These are phyloP conservation scores for Oenanthe oenanthe DNA, from an alignment of 2,113 vertebrate genomes.

Conservation along the genomic window DNA sequence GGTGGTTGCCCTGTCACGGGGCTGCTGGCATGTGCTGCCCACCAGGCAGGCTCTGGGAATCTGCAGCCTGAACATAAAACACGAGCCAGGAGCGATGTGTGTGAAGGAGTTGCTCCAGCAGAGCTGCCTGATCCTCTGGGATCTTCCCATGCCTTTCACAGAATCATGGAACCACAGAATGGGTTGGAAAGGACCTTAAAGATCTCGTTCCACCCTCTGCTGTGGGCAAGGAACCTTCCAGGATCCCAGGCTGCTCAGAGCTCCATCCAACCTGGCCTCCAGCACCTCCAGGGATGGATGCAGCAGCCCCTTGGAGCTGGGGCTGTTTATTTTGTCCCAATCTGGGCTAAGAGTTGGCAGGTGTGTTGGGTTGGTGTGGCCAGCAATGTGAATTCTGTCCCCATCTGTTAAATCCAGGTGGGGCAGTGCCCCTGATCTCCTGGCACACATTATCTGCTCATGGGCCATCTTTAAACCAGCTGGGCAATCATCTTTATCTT, in stretches of 20 bases:
- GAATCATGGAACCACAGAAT: neutral
- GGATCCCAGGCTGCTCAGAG: neutral
- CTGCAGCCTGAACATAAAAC: neutral
- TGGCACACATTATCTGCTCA: no score
- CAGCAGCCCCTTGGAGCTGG: neutral
- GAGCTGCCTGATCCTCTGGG: neutral
- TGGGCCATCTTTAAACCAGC: no score
- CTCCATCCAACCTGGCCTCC: neutral
- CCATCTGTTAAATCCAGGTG: no score
- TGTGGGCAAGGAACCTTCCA: neutral
- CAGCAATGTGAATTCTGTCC: no score
- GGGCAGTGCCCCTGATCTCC: no score
- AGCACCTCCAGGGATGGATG: no score
- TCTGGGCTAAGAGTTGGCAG: neutral
- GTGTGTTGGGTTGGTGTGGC: neutral
- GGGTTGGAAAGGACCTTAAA: neutral
- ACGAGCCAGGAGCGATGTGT: neutral
- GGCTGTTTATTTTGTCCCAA: neutral
- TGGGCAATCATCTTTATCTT: no score
- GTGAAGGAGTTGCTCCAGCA: neutral
- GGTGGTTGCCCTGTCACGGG: neutral
- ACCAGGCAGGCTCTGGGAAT: neutral
- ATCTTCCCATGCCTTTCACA: fast-evolving
- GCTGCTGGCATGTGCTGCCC: neutral
- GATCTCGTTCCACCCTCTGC: neutral